phyloP scores from a whole-genome alignment of 2,113 vertebrate genomes.

The Cyphomyrus discorhynchus region DNA sequence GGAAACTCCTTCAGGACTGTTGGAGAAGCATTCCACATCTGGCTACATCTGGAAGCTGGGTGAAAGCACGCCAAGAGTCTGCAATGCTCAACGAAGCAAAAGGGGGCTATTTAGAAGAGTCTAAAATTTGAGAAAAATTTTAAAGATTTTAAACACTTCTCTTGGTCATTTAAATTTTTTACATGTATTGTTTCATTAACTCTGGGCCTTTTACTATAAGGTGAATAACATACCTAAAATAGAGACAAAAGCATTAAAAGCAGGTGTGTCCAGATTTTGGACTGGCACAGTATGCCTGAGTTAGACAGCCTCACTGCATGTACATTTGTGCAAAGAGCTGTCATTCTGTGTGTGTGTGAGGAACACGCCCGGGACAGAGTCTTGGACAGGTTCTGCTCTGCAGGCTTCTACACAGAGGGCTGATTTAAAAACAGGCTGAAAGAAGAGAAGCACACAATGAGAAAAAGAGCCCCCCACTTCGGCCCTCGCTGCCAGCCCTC shows the following conservation, averaged over 20 bases:
- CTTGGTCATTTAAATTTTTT: neutral
- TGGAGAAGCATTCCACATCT: neutral
- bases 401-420: neutral
- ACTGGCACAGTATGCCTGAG: neutral
- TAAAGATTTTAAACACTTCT: neutral
- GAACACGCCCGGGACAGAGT: neutral
- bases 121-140: neutral
- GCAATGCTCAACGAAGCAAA: neutral
- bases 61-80: neutral
- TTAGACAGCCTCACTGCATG: neutral
- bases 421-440: neutral
- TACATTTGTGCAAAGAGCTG: neutral
- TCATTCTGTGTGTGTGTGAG: neutral
- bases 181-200: neutral
- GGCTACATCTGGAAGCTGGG: neutral
- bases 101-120: neutral
- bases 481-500: slow-evolving; percentile 2
- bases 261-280: neutral
- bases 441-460: neutral
- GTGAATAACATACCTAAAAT: neutral
- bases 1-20: neutral
- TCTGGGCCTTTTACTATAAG: neutral
- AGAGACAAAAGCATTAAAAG: neutral
- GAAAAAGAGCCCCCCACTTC: neutral
- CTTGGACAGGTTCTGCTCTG: neutral